A percentile compares a stretch with the other conserved stretches of the same genome.
Evolutionary conservation across 2,888 invertebrate genomes (phyloP).

Genomic region (Dendrolimus pini): DNA sequence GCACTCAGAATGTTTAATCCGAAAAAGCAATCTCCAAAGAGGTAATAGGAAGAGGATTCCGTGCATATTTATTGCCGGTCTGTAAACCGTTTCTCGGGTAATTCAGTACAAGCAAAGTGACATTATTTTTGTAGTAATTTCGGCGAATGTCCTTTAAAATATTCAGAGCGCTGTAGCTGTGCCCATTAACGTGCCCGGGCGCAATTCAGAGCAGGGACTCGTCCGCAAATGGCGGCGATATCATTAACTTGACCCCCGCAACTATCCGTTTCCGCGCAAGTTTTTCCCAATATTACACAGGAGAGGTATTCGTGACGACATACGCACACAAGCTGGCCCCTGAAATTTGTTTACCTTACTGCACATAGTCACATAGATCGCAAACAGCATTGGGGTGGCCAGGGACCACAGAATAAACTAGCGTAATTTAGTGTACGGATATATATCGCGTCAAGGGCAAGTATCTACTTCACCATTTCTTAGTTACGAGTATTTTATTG

Average conservation of each 20-base stretch:
- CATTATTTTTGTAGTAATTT: conserved; percentile 77
- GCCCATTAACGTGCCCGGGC: conserved; percentile 71
- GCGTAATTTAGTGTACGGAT: conserved; percentile 15
- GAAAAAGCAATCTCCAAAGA: conserved; percentile 64
- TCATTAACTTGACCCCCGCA: conserved; percentile 73
- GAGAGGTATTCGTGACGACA: conserved; percentile 50
- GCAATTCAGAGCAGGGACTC: conserved; percentile 65
- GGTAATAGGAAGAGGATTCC: conserved; percentile 66
- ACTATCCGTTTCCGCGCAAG: conserved; percentile 63
- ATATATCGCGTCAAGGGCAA: no score
- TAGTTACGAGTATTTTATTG: no score
- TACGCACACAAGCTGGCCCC: conserved; percentile 26
- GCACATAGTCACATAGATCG: conserved; percentile 19
- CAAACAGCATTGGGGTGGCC: conserved; percentile 15
- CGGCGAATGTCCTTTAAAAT: conserved; percentile 75
- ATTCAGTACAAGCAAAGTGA: conserved; percentile 72
- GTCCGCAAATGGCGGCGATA: conserved; percentile 73
- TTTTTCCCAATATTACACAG: conserved; percentile 70
- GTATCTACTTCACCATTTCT: no score
- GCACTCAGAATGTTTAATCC: conserved; percentile 55
- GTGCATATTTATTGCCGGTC: conserved; percentile 68
- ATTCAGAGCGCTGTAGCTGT: conserved; percentile 71
- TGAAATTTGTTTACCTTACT: conserved; percentile 38
- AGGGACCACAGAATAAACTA: background rate
- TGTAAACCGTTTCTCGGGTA: conserved; percentile 70